Evolutionary conservation across 2,888 invertebrate genomes (phyloP), one percentile per base, ranked within the genome.

Genomic region (Atrina japonica): DNA sequence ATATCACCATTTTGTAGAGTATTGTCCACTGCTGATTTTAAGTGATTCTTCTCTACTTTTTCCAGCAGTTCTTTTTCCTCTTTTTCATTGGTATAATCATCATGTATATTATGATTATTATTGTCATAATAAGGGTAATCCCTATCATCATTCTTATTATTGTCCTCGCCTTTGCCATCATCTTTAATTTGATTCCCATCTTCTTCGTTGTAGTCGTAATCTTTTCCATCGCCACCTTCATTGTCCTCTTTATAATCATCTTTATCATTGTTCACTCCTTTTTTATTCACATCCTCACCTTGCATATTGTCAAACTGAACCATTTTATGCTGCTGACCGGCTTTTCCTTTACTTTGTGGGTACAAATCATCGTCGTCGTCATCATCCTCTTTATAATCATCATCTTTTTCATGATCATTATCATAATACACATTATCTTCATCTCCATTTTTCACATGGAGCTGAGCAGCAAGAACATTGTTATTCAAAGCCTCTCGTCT

Each of bases 161-260:
- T 69, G 53, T 72, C 70, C 21, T 71, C 70, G 49, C 66, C 76
- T 64, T 75, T 73, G 30, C 77, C 69, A 61, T 79, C 81, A 53
- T 76, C 79, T 72, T 82, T 81, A n/a, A n/a, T 18, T 75, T 74
- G 52, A 78, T 75, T 35, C 75, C 75, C 50, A 2, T 29, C 67
- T n/a, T 70, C 58, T 14, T 78, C 80, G 7, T 82, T 79, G 23
- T 82, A 75, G 60, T 80, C 78, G 30, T 83, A 75, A 23, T 80
- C 75, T 60, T 82, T 78, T 18, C 78, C 64, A n/a, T 73, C 76
- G 23, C 56, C 55, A 49, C 63, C 66, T 25, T 76, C 71, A 27
- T 77, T 65, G 18, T 61, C 72, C 43, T 73, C 52, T n/a, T 73
- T 66, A 43, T 73, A 64, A 6, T 78, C 80, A 35, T 70, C 60